phyloP scores from a whole-genome alignment of 2,797 vertebrate species.

The Sciurus carolinensis region DNA sequence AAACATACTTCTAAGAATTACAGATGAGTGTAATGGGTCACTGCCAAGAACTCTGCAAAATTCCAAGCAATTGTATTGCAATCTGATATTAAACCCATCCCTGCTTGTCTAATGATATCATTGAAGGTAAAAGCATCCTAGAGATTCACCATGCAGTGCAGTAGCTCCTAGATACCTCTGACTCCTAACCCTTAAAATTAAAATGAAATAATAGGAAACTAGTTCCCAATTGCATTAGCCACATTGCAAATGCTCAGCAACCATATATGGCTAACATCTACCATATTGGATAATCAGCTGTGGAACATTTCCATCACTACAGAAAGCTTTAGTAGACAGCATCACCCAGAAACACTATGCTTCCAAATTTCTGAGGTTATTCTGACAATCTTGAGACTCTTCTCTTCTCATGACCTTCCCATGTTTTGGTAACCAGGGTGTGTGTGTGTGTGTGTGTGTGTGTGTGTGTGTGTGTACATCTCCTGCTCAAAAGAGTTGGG shows the following conservation, averaged over 20 bases:
- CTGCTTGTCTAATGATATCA: not conserved
- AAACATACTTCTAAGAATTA: not conserved
- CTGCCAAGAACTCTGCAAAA: not conserved
- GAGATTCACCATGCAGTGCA: not conserved
- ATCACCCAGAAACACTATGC: too few species aligned
- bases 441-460: not conserved
- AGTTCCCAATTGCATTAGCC: too few species aligned
- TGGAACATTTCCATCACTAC: not conserved
- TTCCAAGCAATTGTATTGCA: not conserved
- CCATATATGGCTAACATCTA: too few species aligned
- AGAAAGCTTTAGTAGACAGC: not conserved
- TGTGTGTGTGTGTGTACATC: not conserved
- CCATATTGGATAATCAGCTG: not conserved
- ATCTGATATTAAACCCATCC: not conserved
- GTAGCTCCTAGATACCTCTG: not conserved
- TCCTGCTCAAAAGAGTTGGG: constrained; percentile 59
- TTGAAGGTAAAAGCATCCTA: not conserved
- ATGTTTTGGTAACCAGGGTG: constrained; percentile 57
- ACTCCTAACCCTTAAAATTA: too few species aligned
- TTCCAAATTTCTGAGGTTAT: too few species aligned
- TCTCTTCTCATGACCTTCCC: not conserved
- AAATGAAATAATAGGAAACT: too few species aligned
- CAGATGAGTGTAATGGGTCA: not conserved
- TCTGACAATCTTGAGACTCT: not conserved
- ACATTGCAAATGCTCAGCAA: too few species aligned